phyloP scores from a whole-genome alignment of 2,113 vertebrate genomes.

The Platysteira castanea region DNA sequence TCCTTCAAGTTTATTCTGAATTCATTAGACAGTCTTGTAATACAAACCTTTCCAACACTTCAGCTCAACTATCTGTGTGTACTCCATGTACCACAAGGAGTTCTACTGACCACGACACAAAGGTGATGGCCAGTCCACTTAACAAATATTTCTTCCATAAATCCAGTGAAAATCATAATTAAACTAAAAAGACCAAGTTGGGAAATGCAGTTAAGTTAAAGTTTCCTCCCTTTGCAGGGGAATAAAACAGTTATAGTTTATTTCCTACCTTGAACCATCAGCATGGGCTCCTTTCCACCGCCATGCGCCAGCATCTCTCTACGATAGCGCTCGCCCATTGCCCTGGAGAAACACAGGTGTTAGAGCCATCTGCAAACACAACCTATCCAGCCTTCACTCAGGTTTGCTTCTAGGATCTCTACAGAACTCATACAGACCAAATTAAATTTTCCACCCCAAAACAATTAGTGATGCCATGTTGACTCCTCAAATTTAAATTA shows the following conservation, averaged over 20 bases:
- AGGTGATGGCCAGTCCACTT: background rate
- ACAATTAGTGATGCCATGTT: background rate
- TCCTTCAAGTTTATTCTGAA: background rate
- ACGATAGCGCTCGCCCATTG: slow-evolving; percentile 91
- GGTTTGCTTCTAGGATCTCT: background rate
- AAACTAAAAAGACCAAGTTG: background rate
- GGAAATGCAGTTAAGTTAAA: background rate
- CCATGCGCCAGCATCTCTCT: slow-evolving; percentile 94
- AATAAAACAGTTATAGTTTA: background rate
- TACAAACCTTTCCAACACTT: background rate
- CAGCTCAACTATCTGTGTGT: background rate
- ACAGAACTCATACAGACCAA: background rate
- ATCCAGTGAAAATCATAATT: background rate
- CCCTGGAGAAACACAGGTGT: slow-evolving; percentile 75
- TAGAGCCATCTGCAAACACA: slow-evolving; percentile 48
- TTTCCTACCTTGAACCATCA: slow-evolving; percentile 92
- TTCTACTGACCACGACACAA: background rate
- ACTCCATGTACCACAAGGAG: background rate
- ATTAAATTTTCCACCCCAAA: background rate
- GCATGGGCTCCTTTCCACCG: slow-evolving; percentile 89
- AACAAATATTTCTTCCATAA: background rate
- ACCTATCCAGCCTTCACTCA: background rate
- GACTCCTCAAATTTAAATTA: slow-evolving; percentile 1
- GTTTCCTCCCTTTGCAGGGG: background rate
- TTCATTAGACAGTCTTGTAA: background rate